phyloP scores from a whole-genome alignment of 2,888 invertebrate genomes.

The Volucella bombylans region DNA sequence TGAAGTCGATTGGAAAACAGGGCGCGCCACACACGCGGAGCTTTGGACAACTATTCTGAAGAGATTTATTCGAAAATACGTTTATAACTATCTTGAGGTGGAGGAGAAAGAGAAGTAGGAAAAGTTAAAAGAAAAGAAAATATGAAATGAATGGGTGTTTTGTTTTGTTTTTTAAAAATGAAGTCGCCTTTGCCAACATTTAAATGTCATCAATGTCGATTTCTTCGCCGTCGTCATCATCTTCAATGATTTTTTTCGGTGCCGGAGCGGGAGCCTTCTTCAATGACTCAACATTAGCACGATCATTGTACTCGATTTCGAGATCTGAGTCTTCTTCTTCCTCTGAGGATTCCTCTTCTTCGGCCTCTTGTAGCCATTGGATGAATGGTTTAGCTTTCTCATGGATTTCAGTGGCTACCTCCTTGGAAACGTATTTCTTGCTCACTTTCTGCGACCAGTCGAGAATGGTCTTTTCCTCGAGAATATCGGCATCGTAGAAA shows the following conservation, averaged over 20 bases:
- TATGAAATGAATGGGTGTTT: slow-evolving; percentile 18
- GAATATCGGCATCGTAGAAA: slow-evolving; percentile 96
- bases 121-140: slow-evolving; percentile 16
- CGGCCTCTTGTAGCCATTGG: slow-evolving; percentile 98
- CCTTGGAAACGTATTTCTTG: slow-evolving; percentile 96
- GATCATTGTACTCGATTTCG: slow-evolving; percentile 94
- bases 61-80: slow-evolving; percentile 22
- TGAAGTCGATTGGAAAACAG: slow-evolving; percentile 17
- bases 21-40: neutral
- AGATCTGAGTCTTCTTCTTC: slow-evolving; percentile 86
- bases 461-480: slow-evolving; percentile 95
- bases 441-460: slow-evolving; percentile 98
- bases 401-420: slow-evolving; percentile 95
- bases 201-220: slow-evolving; percentile 97
- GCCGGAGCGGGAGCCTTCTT: slow-evolving; percentile 84
- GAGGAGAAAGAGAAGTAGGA: slow-evolving; percentile 13
- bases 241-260: slow-evolving; percentile 83
- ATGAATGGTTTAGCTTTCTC: slow-evolving; percentile 96
- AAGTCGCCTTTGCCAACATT: slow-evolving; percentile 75
- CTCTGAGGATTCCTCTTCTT: slow-evolving; percentile 94
- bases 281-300: slow-evolving; percentile 89
- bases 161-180: slow-evolving; percentile 9
- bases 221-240: slow-evolving; percentile 91
- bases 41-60: slow-evolving; percentile 6
- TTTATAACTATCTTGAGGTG: slow-evolving; percentile 25